Evolutionary conservation across 2,888 invertebrate genomes (phyloP).

Genomic region (Spodoptera littoralis): DNA sequence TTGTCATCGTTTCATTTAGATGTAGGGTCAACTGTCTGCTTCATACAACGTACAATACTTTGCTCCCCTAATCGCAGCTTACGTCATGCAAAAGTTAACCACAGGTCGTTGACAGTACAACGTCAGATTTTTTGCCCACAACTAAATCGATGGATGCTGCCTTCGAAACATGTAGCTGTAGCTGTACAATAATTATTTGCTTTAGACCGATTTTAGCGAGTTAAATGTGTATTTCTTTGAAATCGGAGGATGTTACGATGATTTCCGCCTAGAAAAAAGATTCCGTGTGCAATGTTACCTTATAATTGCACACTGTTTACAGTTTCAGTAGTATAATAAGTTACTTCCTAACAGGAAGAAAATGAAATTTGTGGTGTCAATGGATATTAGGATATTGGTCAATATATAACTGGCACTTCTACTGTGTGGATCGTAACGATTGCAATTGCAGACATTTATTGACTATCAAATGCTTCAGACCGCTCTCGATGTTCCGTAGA

Average conservation of each 20-base stretch:
- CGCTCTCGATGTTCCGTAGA: conserved; percentile 34
- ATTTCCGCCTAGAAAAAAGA: conserved; percentile 33
- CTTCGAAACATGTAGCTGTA: conserved; percentile 27
- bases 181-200: conserved; percentile 12
- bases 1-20: conserved; percentile 6
- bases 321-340: conserved; percentile 19
- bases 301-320: conserved; percentile 40
- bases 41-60: background rate
- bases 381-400: conserved; percentile 33
- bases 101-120: conserved; percentile 66
- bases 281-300: conserved; percentile 29
- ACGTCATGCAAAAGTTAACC: conserved; percentile 63
- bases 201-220: conserved; percentile 8
- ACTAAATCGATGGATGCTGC: conserved; percentile 24
- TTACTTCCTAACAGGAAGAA: conserved; percentile 48
- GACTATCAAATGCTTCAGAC: conserved; percentile 4
- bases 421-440: conserved; percentile 19
- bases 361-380: conserved; percentile 26
- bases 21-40: conserved; percentile 1
- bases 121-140: conserved; percentile 51
- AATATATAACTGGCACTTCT: conserved; percentile 26
- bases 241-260: conserved; percentile 41
- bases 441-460: background rate
- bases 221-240: conserved; percentile 31
- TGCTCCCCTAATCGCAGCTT: conserved; percentile 50